Evolutionary conservation across 1,140 invertebrate species (phyloP).

Genomic region (Brachionus rotundiformis): DNA sequence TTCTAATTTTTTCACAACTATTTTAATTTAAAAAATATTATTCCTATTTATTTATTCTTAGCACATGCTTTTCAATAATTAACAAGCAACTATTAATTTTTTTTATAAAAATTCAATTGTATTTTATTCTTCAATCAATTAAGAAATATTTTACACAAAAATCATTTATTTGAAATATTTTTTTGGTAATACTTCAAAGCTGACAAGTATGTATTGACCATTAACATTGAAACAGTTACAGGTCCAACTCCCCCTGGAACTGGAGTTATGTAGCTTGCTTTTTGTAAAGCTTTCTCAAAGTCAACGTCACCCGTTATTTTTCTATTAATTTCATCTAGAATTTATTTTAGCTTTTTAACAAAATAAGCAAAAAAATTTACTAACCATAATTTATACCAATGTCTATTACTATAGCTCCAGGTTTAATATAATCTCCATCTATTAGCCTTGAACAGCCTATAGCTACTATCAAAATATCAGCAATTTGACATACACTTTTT

Average conservation of each 20-base stretch:
- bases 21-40: no score
- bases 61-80: no score
- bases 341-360: constrained; percentile 55
- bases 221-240: constrained; percentile 97
- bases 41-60: no score
- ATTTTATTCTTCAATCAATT: background rate
- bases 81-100: no score
- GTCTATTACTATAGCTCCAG: constrained; percentile 95
- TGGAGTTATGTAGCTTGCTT: constrained; percentile 87
- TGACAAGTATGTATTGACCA: constrained; percentile 81
- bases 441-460: constrained; percentile 89
- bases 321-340: constrained; percentile 66
- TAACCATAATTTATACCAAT: constrained; percentile 84
- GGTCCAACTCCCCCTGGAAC: constrained; percentile 97
- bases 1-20: no score
- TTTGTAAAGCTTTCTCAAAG: constrained; percentile 72
- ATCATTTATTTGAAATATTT: background rate
- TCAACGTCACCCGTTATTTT: constrained; percentile 80
- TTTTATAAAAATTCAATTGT: no score
- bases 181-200: background rate
- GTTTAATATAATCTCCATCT: constrained; percentile 92
- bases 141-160: background rate
- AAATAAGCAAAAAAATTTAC: background rate
- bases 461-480: constrained; percentile 93
- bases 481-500: constrained; percentile 69